These are phyloP conservation scores for Electrona antarctica DNA, from an alignment of 2,113 vertebrate genomes.

Conservation along the genomic window DNA sequence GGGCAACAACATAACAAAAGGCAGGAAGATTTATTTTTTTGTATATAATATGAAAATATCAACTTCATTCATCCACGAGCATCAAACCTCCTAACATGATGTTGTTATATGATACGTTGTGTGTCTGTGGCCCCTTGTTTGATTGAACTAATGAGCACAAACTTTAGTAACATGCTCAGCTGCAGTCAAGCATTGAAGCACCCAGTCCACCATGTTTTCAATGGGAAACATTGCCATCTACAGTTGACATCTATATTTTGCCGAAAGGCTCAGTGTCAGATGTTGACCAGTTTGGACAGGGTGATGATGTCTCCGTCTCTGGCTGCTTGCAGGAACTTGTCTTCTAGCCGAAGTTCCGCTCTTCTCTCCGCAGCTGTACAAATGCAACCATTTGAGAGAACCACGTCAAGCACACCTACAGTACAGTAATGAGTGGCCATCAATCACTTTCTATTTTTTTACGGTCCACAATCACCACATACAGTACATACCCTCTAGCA, in stretches of 20 bases:
- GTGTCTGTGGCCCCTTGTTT: background rate
- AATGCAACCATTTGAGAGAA: constrained; percentile 31
- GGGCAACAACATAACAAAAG: background rate
- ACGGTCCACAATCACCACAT: background rate
- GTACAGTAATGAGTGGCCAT: constrained; percentile 38
- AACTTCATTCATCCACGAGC: background rate
- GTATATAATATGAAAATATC: background rate
- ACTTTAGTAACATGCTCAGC: background rate
- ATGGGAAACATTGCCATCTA: background rate
- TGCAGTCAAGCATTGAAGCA: too few relatives aligned
- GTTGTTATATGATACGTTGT: background rate
- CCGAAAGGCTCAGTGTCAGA: background rate
- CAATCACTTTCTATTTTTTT: background rate
- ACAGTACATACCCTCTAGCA: constrained; percentile 91
- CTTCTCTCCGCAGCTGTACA: constrained; percentile 88
- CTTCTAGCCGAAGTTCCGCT: constrained; percentile 85
- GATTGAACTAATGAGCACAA: background rate
- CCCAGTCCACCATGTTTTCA: background rate
- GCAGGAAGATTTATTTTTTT: background rate
- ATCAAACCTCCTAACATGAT: background rate
- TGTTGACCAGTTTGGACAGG: constrained; percentile 84
- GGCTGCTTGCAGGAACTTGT: constrained; percentile 85
- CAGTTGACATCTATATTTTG: background rate
- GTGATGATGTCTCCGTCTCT: constrained; percentile 84
- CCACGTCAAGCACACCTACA: constrained; percentile 27